phyloP scores from a whole-genome alignment of 2,113 vertebrate genomes.

The Garra rufa region DNA sequence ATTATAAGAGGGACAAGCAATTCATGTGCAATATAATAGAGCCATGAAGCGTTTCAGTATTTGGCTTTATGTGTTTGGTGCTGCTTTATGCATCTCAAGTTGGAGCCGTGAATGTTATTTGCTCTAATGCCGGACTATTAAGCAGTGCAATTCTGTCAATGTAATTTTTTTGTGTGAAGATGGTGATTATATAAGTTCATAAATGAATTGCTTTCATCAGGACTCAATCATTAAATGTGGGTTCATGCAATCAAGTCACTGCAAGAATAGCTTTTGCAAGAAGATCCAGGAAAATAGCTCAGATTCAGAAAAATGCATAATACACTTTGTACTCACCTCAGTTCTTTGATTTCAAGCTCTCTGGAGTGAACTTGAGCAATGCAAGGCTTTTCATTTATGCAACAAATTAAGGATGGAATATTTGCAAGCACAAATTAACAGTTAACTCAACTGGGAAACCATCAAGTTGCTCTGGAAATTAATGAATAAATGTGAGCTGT shows the following conservation, averaged over 20 bases:
- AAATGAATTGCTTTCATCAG: constrained; percentile 15
- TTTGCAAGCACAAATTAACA: constrained; percentile 41
- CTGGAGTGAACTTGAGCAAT: constrained; percentile 1
- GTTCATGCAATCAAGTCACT: background rate
- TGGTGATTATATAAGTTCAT: background rate
- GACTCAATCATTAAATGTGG: background rate
- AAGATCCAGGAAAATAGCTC: background rate
- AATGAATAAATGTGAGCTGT: constrained; percentile 4
- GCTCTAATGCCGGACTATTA: constrained; percentile 4
- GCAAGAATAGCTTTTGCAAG: background rate
- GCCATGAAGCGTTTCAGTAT: background rate
- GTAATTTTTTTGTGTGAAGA: background rate
- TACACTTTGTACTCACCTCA: constrained; percentile 15
- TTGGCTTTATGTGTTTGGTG: background rate
- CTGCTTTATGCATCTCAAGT: constrained; percentile 1
- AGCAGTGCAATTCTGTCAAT: background rate
- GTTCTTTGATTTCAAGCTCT: background rate
- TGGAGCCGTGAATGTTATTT: background rate
- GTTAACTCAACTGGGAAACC: background rate
- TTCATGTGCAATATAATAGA: constrained; percentile 1
- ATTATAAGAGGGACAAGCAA: background rate
- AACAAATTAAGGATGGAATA: constrained; percentile 21
- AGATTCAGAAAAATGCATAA: constrained; percentile 12
- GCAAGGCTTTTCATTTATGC: constrained; percentile 28
- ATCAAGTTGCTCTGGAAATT: background rate